Base-by-base conservation (phyloP, 2,888 invertebrate genomes). In the Cantharis nigra region DNA sequence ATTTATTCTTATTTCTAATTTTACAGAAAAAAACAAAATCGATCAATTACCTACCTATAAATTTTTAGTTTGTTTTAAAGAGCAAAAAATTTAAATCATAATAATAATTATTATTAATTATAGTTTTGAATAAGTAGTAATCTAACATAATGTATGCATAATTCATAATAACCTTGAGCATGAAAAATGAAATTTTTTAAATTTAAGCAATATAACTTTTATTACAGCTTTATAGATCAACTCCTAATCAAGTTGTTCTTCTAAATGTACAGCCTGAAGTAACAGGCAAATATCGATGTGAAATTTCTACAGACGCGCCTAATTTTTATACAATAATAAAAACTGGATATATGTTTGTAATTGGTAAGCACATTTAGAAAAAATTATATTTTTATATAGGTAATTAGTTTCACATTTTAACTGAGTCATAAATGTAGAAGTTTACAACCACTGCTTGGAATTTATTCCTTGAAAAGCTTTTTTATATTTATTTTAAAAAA, bases 231-330 rank as follows among this genome's bases (percentile, higher is more conserved):
- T 91, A 91, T 67, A 90, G 92, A 81, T 93, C 93, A 5, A 92
- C 91, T 11, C 91, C 91, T 0, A 90, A 92, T 70, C 90, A 92
- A 80, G 93, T 94, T 74, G 93, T 94, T 10, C 88, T 95, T 79
- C 91, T 92, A 83, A 92, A 94, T 83, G 93, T 94, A 14, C 92
- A 93, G 76, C 91, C 92, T 70, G 92, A 92, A 80, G 91, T 93
- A 88, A 92, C 93, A 11, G 94, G 94, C 13, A 91, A 91, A 83
- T 95, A 94, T 87, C 92, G 92, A 71, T 94, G 95, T 86, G 94
- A 94, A 86, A 94, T 94, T 13, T 94, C 94, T 0, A 92, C 93
- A 0, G 94, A 95, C 85, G 91, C 92, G 3, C 94, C 94, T 20
- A 91, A 92, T 81, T 94, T 94, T 88, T 92, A 92, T 86, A 94